Evolutionary conservation across 2,888 invertebrate species (phyloP), one percentile per base, ranked within the genome.

Genomic region (Spisula subtruncata): DNA sequence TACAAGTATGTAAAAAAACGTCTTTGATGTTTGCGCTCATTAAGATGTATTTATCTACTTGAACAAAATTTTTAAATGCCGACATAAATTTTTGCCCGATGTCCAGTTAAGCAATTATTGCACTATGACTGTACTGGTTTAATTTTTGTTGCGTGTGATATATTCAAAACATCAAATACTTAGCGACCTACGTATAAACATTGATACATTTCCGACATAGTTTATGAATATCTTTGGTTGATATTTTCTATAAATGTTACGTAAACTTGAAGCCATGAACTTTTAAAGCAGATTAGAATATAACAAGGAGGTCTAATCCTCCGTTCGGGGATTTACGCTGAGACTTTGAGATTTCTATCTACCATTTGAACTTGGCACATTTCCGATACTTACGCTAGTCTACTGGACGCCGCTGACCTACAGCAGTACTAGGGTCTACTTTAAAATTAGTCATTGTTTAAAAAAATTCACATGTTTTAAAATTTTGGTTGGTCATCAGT

Each of bases 211-310:
- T 80, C 56, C 2, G n/a, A 85, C 79, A 85, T 85, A 41, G 80
- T 85, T 85, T 75, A n/a, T 85, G n/a, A 80, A 85, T 85, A 85
- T 41, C 56, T 80, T 29, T 56, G 29, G 54, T 56, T 56, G 8
- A 46, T 54, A 54, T 79, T 56, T 54, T 75, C 75, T 35, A 75
- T 80, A 85, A 54, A 56, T 80, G 54, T 85, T 85, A 85, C 48
- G 79, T 79, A 85, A 85, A 79, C 54, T 75, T 66, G 35, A 51
- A 41, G 80, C 54, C 79, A 80, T 86, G 83, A 89, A 89, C 89
- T 83, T 86, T 83, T 86, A 80, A 89, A 86, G 82, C 60, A 86
- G 89, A 89, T 89, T 89, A 89, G 16, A 54, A 35, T 66, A 35
- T 71, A 48, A 60, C 51, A 82, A 81, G 75, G 83, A 81, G 89